These are phyloP conservation scores for Ciconia boyciana DNA, from an alignment of 2,113 vertebrate species.

Conservation along the genomic window DNA sequence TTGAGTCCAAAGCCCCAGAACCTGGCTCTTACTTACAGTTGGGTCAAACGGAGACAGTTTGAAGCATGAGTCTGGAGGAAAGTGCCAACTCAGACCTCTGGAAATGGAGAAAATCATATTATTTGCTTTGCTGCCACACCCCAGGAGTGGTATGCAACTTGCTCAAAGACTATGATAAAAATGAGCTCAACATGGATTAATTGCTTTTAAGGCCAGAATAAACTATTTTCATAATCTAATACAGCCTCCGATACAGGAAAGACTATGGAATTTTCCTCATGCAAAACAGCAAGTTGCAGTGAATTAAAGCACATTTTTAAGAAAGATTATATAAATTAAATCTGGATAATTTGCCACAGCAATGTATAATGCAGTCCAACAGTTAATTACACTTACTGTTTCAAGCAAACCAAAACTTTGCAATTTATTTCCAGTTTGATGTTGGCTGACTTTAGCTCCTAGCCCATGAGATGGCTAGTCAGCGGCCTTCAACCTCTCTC, in stretches of 20 bases:
- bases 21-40: neutral
- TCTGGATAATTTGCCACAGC: neutral
- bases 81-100: neutral
- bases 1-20: neutral
- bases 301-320: neutral
- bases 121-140: neutral
- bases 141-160: neutral
- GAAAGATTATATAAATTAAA: neutral
- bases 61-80: neutral
- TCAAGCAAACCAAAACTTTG: neutral
- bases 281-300: neutral
- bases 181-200: neutral
- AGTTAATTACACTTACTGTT: neutral
- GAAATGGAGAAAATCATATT: neutral
- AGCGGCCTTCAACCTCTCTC: neutral
- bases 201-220: constrained; percentile 7
- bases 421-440: neutral
- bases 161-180: constrained; percentile 8
- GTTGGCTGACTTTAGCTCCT: neutral
- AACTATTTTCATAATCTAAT: neutral
- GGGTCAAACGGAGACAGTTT: neutral
- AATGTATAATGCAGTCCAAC: neutral
- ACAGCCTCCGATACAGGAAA: neutral
- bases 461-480: neutral
- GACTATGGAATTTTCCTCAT: neutral